Conservation (phyloP, 2,797 vertebrate species). For the Danio aesculapii region DNA sequence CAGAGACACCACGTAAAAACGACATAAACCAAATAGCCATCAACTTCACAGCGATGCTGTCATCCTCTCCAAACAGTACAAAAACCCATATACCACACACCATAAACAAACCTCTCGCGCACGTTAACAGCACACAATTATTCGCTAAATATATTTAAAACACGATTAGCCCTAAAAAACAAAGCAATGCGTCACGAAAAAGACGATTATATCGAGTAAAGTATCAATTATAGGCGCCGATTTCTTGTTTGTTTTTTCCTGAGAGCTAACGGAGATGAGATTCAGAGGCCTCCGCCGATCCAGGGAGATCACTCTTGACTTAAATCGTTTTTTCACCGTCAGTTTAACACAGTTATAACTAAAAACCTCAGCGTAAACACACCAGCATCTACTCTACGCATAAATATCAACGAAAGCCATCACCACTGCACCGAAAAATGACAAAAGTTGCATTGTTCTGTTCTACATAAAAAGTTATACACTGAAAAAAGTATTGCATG, state of each 20-base stretch:
- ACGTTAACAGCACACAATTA: not conserved
- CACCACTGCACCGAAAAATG: conserved; percentile 55
- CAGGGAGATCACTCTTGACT: conserved; percentile 71
- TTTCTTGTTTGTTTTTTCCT: conserved; percentile 19
- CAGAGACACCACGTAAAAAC: not conserved
- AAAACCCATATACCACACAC: not conserved
- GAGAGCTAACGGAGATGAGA: conserved; percentile 67
- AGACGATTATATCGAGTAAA: not conserved
- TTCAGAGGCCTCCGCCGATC: conserved; percentile 77
- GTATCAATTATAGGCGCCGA: not conserved
- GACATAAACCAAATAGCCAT: not conserved
- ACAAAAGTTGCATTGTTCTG: too few relatives aligned
- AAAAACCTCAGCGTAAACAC: conserved; percentile 56
- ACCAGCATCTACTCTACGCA: conserved; percentile 62
- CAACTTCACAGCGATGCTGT: not conserved
- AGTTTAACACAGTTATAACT: conserved; percentile 15
- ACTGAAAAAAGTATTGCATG: too few relatives aligned
- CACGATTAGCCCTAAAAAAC: not conserved
- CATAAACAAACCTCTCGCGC: conserved; percentile 50
- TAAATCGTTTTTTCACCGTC: conserved; percentile 21
- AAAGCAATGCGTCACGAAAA: not conserved
- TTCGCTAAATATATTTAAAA: not conserved
- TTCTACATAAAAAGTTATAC: too few relatives aligned
- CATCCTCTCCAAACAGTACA: conserved; percentile 19
- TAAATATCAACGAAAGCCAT: conserved; percentile 65